Conservation (phyloP, 92 coral and sea anemone genomes). For the Umimayanthus kanabou region DNA sequence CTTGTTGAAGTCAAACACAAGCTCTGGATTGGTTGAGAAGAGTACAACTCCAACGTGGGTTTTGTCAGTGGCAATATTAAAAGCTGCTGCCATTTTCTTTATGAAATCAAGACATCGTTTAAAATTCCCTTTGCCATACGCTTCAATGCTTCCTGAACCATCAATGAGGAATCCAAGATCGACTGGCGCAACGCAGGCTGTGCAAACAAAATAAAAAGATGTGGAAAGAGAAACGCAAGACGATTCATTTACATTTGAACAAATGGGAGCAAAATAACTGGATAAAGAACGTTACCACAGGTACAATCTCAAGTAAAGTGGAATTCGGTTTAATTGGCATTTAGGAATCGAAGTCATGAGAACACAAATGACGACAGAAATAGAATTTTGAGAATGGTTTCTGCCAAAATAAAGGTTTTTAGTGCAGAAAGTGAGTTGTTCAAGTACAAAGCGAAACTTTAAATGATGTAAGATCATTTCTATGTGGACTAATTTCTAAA, state of each 20-base stretch:
- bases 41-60: constrained; percentile 37
- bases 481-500: not conserved
- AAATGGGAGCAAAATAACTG: too few species aligned
- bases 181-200: not conserved
- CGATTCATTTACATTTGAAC: not conserved
- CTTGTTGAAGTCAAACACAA: constrained; percentile 34
- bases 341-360: not conserved
- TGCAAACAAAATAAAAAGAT: not conserved
- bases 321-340: not conserved
- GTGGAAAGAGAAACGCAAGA: not conserved
- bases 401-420: too few species aligned
- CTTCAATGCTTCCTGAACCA: constrained; percentile 9
- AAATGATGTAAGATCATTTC: not conserved
- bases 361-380: too few species aligned
- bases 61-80: constrained; percentile 21
- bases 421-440: too few species aligned
- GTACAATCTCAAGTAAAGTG: not conserved
- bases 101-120: constrained; percentile 63
- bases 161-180: constrained; percentile 8
- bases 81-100: constrained; percentile 40
- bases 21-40: not conserved
- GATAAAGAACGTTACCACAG: not conserved
- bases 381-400: too few species aligned
- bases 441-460: not conserved
- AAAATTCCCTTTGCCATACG: constrained; percentile 65